Base-by-base conservation (phyloP, 2,113 vertebrate species). In the Sialia sialis region DNA sequence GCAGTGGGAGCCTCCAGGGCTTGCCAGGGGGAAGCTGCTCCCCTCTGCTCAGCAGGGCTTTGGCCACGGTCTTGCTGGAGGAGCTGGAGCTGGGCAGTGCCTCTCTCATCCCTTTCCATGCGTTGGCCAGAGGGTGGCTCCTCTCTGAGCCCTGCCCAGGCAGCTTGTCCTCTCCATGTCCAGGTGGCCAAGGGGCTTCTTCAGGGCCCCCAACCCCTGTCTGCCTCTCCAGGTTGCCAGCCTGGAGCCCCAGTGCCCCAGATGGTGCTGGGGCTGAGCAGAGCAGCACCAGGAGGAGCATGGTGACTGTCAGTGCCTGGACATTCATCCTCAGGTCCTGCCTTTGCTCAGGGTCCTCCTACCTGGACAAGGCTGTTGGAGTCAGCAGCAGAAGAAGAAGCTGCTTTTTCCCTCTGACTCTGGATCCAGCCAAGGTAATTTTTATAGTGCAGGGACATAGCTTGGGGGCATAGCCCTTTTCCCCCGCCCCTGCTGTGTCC, bases 401-500 rank as follows among this genome's bases (percentile, higher is more conserved):
- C 66, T 74, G 39, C 70, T 56, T 51, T 48, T 52, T 19, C 6
- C 30, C 30, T 23, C 22, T 1, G 3, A 60, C 21, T 83, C 52
- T 36, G 56, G 48, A 58, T 77, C n/a, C 63, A 77, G 63, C 18
- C 0, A 3, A 84, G 73, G 75, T 44, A 8, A 56, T 87, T 97
- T 92, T 96, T 97, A 97, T 97, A 95, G 58, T 2, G 8, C 44
- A 36, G n/a, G 27, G 46, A 58, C 29, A 25, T 62, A 52, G 25
- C 87, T 26, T 3, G 10, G 27, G 76, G 69, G 88, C 82, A 66
- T 54, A 87, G 78, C 59, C 25, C 29, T 64, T 54, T 90, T 84
- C 68, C 70, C 48, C 93, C 91, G 63, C 94, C 95, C 87, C 78
- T 89, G 51, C 70, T 13, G 1, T 55, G 91, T 95, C 90, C 87